Base-by-base conservation (phyloP, 2,888 invertebrate species). In the Ceriagrion tenellum region DNA sequence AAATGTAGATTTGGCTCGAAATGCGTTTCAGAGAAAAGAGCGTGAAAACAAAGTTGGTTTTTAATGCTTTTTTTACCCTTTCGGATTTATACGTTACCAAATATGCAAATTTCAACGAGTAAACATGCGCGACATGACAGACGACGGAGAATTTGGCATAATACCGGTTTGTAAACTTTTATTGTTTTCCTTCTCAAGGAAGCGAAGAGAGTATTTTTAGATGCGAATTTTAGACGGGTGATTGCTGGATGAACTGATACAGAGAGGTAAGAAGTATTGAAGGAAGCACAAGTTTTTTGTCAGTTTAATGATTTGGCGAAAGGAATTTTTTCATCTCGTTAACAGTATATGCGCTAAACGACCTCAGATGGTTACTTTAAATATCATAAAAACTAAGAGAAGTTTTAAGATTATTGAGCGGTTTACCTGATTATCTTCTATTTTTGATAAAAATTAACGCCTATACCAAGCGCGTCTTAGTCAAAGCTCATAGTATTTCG, bases 281-380 rank as follows among this genome's bases (percentile, higher is more conserved):
- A 81, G 81, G 81, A 81, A 81, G 81, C 81, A 81, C 81, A 81
- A 81, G 81, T 35, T 35, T 81, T n/a, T 81, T 81, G 35, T 81
- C n/a, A 1, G 35, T 81, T 81, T 35, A 81, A 81, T 26, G 30
- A 18, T 81, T 35, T 81, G 23, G 35, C 35, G 35, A 16, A 81
- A 81, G 81, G 35, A 81, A 81, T 35, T 1, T 16, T 16, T 35
- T 81, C 35, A 35, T 81, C 81, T 35, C 18, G 81, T 16, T 4
- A 81, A 81, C 35, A 18, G 81, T 81, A 30, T 35, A 30, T 81
- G 81, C 81, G 16, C 35, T 81, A 81, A 81, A 81, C 26, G 35
- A 81, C 35, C 30, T 16, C 81, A 30, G 81, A 35, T 35, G 81
- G 30, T 16, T 8, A 81, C 26, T 81, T 35, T 81, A 35, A 81